Conservation (phyloP, 2,888 invertebrate species). For the Uloborus plumipes region DNA sequence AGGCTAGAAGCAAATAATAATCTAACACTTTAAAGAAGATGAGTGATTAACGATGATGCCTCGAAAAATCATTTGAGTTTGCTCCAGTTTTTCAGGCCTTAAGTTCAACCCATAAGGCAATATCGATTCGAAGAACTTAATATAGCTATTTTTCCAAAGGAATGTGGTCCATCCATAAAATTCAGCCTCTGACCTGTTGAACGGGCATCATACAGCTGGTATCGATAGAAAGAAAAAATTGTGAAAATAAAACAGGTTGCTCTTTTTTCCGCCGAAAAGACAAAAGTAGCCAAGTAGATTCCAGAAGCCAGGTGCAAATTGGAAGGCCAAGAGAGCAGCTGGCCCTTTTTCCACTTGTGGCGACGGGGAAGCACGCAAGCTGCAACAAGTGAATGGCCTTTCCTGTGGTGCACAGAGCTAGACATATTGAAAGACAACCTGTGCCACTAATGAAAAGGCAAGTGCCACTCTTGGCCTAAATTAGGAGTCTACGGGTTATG, state of each 20-base stretch:
- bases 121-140: background rate
- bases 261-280: conserved; percentile 25
- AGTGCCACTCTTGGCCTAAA: too few relatives aligned
- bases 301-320: conserved; percentile 54
- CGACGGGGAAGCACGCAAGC: conserved; percentile 50
- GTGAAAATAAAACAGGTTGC: conserved; percentile 54
- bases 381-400: conserved; percentile 61
- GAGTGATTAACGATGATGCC: too few relatives aligned
- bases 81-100: background rate
- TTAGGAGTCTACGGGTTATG: too few relatives aligned
- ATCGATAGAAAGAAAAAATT: conserved; percentile 54
- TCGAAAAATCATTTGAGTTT: too few relatives aligned
- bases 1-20: too few relatives aligned
- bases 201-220: conserved; percentile 36
- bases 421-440: conserved; percentile 23
- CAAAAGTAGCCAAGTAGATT: conserved; percentile 53
- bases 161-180: conserved; percentile 13
- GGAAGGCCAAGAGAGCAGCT: conserved; percentile 53
- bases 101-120: too few relatives aligned
- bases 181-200: conserved; percentile 7
- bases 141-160: conserved; percentile 3
- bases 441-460: conserved; percentile 11
- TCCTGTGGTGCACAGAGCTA: conserved; percentile 12
- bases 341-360: conserved; percentile 53
- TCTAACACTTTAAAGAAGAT: too few relatives aligned